A percentile compares a stretch with the other conserved stretches of the same genome.
These are phyloP conservation scores for Malurus splendens DNA, from an alignment of 2,797 vertebrate genomes.

Conservation along the genomic window DNA sequence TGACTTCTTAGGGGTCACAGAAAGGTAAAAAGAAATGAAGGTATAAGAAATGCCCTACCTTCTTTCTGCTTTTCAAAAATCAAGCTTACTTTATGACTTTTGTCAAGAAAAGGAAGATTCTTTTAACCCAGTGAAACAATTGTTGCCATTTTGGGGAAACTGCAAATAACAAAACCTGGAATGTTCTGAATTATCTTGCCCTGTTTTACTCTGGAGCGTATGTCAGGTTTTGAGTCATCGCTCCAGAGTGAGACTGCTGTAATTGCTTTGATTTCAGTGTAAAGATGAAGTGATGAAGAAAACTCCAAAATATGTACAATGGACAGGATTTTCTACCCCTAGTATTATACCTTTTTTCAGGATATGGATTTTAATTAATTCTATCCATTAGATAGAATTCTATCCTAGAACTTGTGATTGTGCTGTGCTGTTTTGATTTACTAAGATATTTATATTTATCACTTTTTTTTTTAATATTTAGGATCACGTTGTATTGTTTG, in stretches of 20 bases:
- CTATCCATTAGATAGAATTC: neutral
- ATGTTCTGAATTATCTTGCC: neutral
- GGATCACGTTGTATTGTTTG: neutral
- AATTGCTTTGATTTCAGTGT: neutral
- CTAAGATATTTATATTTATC: neutral
- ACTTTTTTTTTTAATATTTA: neutral
- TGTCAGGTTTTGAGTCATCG: neutral
- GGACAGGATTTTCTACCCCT: neutral
- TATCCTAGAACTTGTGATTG: neutral
- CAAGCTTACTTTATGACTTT: slow-evolving; percentile 50
- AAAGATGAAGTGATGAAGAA: neutral
- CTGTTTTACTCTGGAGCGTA: neutral
- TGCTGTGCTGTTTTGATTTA: neutral
- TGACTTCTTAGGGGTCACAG: slow-evolving; percentile 38
- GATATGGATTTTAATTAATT: neutral
- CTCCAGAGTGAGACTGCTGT: neutral
- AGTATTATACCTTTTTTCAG: neutral
- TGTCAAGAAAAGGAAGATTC: slow-evolving; percentile 35
- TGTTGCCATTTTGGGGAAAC: neutral
- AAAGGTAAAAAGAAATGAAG: slow-evolving; percentile 64
- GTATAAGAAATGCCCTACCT: slow-evolving; percentile 58
- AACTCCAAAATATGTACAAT: neutral
- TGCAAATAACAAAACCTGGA: neutral
- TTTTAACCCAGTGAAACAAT: slow-evolving; percentile 19
- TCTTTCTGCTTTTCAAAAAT: slow-evolving; percentile 57